Conservation (phyloP, 2,113 vertebrate species). For the Anhinga rufa region DNA sequence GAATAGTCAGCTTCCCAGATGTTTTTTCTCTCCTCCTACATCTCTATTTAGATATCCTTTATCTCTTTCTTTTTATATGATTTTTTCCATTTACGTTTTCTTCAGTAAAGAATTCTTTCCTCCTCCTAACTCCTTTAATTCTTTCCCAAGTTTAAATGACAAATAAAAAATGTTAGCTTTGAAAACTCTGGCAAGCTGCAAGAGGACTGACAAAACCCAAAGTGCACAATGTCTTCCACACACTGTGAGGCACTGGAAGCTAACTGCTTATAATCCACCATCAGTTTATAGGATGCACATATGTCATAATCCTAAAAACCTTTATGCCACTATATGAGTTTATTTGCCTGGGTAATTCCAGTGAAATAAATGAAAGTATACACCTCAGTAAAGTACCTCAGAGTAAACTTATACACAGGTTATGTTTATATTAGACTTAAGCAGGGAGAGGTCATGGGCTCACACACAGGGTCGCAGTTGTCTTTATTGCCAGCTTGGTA, state of each 20-base stretch:
- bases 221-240: background rate
- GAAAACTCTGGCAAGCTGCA: background rate
- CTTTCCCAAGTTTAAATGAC: background rate
- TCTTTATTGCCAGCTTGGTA: background rate
- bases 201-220: background rate
- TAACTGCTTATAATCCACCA: background rate
- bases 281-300: background rate
- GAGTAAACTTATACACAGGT: background rate
- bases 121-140: background rate
- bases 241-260: background rate
- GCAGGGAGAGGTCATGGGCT: background rate
- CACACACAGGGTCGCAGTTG: background rate
- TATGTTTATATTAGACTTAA: background rate
- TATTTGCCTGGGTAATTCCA: background rate
- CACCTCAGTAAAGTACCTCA: background rate
- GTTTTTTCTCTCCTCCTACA: conserved; percentile 13
- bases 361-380: background rate
- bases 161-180: background rate
- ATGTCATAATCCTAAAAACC: background rate
- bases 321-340: background rate
- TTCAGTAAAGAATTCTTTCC: background rate
- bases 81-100: background rate
- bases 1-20: conserved; percentile 26
- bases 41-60: conserved; percentile 13
- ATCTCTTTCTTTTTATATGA: background rate